Conservation (phyloP, 64 coral and sea anemone genomes). For the Dendrophyllia cribrosa region DNA sequence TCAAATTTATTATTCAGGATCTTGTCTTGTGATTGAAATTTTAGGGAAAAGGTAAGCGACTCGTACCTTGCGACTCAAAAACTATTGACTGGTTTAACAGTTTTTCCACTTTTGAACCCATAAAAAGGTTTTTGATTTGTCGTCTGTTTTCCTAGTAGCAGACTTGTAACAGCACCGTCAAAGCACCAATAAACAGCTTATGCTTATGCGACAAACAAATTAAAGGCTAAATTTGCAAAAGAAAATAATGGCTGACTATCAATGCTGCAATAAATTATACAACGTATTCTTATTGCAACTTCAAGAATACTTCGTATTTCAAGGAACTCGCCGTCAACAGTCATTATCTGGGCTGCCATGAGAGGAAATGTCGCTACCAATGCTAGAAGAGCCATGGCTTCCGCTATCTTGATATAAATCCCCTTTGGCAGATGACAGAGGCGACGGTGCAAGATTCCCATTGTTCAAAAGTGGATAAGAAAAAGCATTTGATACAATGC, state of each 20-base stretch:
- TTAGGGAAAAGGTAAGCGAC: background rate
- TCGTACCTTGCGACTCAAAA: background rate
- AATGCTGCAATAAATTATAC: background rate
- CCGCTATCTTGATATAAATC: conserved; percentile 19
- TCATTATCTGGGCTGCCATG: conserved; percentile 35
- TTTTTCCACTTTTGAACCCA: background rate
- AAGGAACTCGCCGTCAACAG: background rate
- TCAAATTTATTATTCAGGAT: background rate
- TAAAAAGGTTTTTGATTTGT: background rate
- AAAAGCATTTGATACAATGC: conserved; percentile 55
- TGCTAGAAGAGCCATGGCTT: conserved; percentile 36
- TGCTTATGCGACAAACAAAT: background rate
- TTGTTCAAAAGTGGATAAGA: conserved; percentile 41
- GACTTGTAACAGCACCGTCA: background rate
- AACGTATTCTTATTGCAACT: background rate
- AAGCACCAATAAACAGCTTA: background rate
- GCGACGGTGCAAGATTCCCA: conserved; percentile 26
- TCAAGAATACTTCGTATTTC: no score
- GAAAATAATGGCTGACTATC: background rate
- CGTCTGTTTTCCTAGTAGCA: background rate
- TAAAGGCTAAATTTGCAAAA: conserved; percentile 1
- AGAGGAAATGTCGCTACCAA: conserved; percentile 36
- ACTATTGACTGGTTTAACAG: background rate
- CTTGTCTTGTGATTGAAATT: background rate
- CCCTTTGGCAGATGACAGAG: conserved; percentile 5